These are phyloP conservation scores for Progne subis DNA, from an alignment of 2,113 vertebrate genomes.

Conservation along the genomic window DNA sequence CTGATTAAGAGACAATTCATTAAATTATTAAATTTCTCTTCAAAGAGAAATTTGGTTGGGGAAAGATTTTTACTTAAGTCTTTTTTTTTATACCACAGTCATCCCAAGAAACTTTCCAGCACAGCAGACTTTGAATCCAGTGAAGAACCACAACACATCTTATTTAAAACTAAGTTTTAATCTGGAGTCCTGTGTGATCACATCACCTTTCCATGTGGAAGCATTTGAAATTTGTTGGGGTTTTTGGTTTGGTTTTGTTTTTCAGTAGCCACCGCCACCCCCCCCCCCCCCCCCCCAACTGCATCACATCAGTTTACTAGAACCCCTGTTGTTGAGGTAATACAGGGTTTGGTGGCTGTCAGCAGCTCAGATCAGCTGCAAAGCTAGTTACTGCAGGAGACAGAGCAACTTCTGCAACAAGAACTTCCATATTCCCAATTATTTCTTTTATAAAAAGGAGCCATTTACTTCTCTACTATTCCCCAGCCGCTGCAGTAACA, in stretches of 20 bases:
- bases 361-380: neutral
- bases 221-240: neutral
- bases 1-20: neutral
- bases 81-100: neutral
- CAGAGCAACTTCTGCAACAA: neutral
- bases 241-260: neutral
- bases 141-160: neutral
- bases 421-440: neutral
- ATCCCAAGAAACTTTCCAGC: neutral
- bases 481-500: neutral
- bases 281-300: neutral
- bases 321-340: neutral
- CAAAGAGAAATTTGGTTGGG: neutral
- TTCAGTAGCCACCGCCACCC: neutral
- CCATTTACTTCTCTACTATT: neutral
- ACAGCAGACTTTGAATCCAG: neutral
- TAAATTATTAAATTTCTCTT: neutral
- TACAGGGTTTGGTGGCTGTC: neutral
- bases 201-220: neutral
- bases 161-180: neutral
- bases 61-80: neutral
- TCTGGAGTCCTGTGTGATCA: neutral
- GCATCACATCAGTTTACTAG: neutral
- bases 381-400: neutral
- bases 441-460: neutral